Evolutionary conservation across 1,140 invertebrate genomes (phyloP).

Genomic region (Adoxophyes honmai): DNA sequence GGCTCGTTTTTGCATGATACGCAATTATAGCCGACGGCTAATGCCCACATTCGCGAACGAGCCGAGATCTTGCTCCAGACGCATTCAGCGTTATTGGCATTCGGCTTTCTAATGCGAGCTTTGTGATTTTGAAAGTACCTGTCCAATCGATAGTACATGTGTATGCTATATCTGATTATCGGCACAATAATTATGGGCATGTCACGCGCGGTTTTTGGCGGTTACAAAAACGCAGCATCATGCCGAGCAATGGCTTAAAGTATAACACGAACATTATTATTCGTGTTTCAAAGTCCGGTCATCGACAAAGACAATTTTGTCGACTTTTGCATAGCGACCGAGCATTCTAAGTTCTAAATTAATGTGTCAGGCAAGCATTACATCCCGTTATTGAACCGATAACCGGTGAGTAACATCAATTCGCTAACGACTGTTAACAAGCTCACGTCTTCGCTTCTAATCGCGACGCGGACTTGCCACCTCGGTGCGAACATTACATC

Average conservation of each 20-base stretch:
- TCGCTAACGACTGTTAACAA: conserved; percentile 39
- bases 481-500: conserved; percentile 22
- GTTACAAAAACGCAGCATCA: conserved; percentile 40
- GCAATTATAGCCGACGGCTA: conserved; percentile 60
- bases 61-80: conserved; percentile 34
- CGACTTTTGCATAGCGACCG: not conserved
- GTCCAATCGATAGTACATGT: conserved; percentile 38
- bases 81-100: conserved; percentile 47
- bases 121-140: conserved; percentile 25
- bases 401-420: conserved; percentile 20
- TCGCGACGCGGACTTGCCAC: conserved; percentile 22
- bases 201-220: conserved; percentile 38
- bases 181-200: conserved; percentile 46
- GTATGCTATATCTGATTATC: conserved; percentile 41
- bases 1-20: conserved; percentile 50
- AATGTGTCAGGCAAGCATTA: not conserved
- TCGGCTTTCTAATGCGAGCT: conserved; percentile 55
- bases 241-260: conserved; percentile 26
- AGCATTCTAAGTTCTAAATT: not conserved
- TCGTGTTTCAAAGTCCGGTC: conserved; percentile 15
- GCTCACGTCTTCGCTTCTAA: conserved; percentile 12
- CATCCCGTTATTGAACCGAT: not conserved
- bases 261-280: conserved; percentile 34
- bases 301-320: too few relatives aligned
- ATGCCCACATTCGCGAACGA: conserved; percentile 20